Evolutionary conservation across 2,888 invertebrate species (phyloP), one percentile per base, ranked within the genome.

Genomic region (Hirtodrosophila duncani): DNA sequence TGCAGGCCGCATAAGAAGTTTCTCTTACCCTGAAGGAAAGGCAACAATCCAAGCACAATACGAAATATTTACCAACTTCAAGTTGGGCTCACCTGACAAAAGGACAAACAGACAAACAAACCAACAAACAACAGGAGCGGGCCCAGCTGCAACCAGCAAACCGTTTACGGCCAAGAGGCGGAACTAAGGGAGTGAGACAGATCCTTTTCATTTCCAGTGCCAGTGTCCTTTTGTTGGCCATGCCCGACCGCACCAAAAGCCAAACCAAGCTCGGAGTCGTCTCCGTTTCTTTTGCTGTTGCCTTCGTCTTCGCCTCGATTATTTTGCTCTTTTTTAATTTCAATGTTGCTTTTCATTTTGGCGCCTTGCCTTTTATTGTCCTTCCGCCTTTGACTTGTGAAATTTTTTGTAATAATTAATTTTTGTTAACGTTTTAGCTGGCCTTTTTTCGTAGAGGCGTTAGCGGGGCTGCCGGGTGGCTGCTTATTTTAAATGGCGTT

Each of bases 391-490:
- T 58, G 63, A 80, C 63, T 74, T 68, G 78, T 74, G 58, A 49
- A 78, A 63, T 74, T 78, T 69, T 78, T 58, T 58, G 70, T 56
- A 74, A 80, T 80, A 72, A 72, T 72, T 80, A 72, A 69, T 69
- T 72, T 68, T 69, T 61, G 71, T 33, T 44, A 26, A 17, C 38
- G 29, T 68, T 63, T 34, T 36, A 49, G 48, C 51, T 56, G 37
- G 13, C 21, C 27, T 21, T 27, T 30, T 45, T 16, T 7, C 20
- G 38, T 26, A 34, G 50, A 39, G 24, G 17, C 17, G 24, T 31
- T 24, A 11, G 21, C 23, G 11, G 20, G 34, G 41, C n/a, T 11
- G 21, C 23, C 9, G 20, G 34, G 41, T 8, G 21, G 23, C 8
- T 26, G 39, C 26, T 21, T 33, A 30, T 33, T 59, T 58, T 11